Conservation (phyloP, 2,797 vertebrate genomes). For the Moxostoma hubbsi region DNA sequence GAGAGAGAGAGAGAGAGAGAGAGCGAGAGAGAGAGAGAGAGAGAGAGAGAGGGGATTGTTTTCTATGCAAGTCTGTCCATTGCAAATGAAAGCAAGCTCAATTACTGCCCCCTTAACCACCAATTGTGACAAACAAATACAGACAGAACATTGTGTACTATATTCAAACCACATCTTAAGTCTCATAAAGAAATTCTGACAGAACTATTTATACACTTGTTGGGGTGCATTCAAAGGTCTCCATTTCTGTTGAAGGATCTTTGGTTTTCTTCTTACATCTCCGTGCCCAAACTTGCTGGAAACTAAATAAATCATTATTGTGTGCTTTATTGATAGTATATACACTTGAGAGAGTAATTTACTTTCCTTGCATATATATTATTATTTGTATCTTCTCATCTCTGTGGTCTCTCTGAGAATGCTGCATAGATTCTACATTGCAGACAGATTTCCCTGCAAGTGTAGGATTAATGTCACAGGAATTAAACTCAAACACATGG, state of each 20-base stretch:
- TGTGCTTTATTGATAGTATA: conserved; percentile 34
- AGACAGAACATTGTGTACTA: neutral
- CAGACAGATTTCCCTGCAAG: conserved; percentile 58
- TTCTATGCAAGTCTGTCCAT: neutral
- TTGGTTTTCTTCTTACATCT: conserved; percentile 33
- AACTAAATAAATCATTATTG: conserved; percentile 40
- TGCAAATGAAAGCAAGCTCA: neutral
- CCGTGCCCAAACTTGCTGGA: conserved; percentile 11
- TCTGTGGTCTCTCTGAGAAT: conserved; percentile 32
- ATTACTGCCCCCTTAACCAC: neutral
- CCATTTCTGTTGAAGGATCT: conserved; percentile 36
- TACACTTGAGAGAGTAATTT: conserved; percentile 41
- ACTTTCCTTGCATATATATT: conserved; percentile 35
- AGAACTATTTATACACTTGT: conserved; percentile 50
- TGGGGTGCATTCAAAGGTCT: conserved; percentile 47
- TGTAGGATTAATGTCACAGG: conserved; percentile 68
- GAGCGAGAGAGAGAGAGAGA: too few relatives aligned
- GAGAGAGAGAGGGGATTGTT: neutral
- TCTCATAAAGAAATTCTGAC: conserved; percentile 33
- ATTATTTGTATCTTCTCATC: conserved; percentile 52
- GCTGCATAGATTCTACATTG: conserved; percentile 55
- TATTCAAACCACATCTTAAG: neutral
- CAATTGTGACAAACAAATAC: neutral
- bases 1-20: neutral
- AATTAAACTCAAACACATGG: conserved; percentile 71